A percentile compares a stretch with the other conserved stretches of the same genome.
Conservation (phyloP, 2,113 vertebrate species). For the Pagrus major region DNA sequence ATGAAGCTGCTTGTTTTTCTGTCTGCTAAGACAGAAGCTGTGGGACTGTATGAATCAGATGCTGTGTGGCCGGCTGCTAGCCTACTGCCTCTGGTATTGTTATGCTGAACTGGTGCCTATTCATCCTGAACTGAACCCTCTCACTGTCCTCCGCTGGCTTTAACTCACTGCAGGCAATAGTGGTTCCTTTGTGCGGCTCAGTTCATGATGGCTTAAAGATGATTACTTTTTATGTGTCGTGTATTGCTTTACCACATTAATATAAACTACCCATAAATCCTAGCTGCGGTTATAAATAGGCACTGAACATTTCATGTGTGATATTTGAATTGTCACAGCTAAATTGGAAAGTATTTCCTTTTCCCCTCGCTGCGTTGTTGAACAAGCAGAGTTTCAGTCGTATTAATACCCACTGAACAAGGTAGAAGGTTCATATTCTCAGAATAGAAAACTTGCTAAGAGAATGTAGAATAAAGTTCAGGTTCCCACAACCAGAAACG, state of each 20-base stretch:
- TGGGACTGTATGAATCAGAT: conserved; percentile 71
- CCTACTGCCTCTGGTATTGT: conserved; percentile 57
- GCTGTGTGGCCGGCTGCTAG: conserved; percentile 56
- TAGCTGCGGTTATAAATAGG: background rate
- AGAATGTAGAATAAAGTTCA: background rate
- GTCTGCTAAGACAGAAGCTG: conserved; percentile 47
- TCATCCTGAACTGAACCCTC: conserved; percentile 57
- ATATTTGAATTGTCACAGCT: background rate
- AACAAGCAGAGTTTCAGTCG: background rate
- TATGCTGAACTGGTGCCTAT: conserved; percentile 50
- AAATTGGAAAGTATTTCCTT: background rate
- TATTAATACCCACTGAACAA: background rate
- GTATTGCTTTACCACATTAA: conserved; percentile 5
- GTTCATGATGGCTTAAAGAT: conserved; percentile 39
- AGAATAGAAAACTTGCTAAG: background rate
- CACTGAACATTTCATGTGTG: background rate
- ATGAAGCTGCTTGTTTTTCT: conserved; percentile 58
- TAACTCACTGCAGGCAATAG: conserved; percentile 26
- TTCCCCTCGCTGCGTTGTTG: background rate
- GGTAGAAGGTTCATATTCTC: background rate
- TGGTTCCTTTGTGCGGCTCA: conserved; percentile 35
- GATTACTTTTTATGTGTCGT: conserved; percentile 16
- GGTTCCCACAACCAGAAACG: too few species aligned
- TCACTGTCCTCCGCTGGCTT: conserved; percentile 48
- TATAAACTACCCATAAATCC: background rate